These are phyloP conservation scores for Drosophila pullipes DNA, from an alignment of 2,888 invertebrate genomes.

Conservation along the genomic window DNA sequence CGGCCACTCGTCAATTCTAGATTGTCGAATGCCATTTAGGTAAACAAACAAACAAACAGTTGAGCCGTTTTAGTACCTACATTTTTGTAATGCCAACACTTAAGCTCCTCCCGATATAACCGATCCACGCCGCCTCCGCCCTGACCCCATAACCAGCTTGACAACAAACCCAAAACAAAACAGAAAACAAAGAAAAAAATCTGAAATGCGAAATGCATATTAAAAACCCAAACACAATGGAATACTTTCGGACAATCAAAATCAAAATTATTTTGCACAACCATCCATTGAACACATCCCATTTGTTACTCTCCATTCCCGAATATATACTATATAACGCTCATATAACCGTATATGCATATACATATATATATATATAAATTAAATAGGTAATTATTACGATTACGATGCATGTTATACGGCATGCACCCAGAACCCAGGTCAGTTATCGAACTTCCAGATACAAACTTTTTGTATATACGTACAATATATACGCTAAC, in stretches of 20 bases:
- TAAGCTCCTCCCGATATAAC: slow-evolving; percentile 34
- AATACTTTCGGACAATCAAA: slow-evolving; percentile 84
- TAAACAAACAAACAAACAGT: slow-evolving; percentile 38
- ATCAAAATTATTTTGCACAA: slow-evolving; percentile 82
- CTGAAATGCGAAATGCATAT: neutral
- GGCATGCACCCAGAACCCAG: slow-evolving; percentile 76
- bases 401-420: slow-evolving; percentile 65
- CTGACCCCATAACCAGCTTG: slow-evolving; percentile 50
- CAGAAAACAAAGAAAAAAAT: slow-evolving; percentile 1
- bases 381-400: slow-evolving; percentile 54
- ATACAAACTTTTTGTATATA: slow-evolving; percentile 64
- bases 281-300: slow-evolving; percentile 65
- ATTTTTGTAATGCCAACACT: slow-evolving; percentile 63
- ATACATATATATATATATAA: slow-evolving; percentile 38
- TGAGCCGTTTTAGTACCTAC: slow-evolving; percentile 69
- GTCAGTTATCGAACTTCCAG: slow-evolving; percentile 79
- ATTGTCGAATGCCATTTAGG: slow-evolving; percentile 21
- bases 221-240: slow-evolving; percentile 42
- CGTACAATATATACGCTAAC: slow-evolving; percentile 33
- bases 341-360: slow-evolving; percentile 63
- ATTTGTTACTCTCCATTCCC: slow-evolving; percentile 71
- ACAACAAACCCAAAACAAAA: slow-evolving; percentile 33
- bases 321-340: slow-evolving; percentile 39
- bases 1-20: slow-evolving; percentile 13
- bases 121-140: slow-evolving; percentile 38